Base-by-base conservation (phyloP, 2,888 invertebrate species). In the Odontomyia ornata region DNA sequence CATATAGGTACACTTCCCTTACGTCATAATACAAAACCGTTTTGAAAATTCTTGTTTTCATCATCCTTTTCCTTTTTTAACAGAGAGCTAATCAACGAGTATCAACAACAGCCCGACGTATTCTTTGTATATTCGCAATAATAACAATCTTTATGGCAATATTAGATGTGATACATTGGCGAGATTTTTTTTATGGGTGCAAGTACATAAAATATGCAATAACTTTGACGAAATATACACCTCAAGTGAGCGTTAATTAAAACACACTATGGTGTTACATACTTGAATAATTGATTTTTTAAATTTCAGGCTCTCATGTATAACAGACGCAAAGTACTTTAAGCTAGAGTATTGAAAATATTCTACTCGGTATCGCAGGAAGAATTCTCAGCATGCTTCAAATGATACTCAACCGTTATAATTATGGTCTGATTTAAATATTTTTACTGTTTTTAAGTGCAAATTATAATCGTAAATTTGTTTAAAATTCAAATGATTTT, bases 271-370 rank as follows among this genome's bases (percentile, higher is more conserved):
- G 13, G 30, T 36, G 4, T 36, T 1, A 43, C 21, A 60, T 56
- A 23, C 18, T 30, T 23, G 13, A 36, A 36, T 36, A 36, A 36
- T 36, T 36, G 3, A 36, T 36, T 36, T 36, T 36, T 36, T 36
- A 5, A 5, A 5, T 3, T 36, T 3, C 86, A 96, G 95, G 99
- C 97, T 0, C 93, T 93, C 84, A 96, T 97, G 92, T 99, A 99
- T 88, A 99, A 94, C 88, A 91, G 91, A 83, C 91, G 99, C 79
- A 96, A 99, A 98, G 97, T 77, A 99, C 99, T 0, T 92, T 93
- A 0, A 99, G 99, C 60, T 99, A 99, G 99, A 97, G 98, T 82
- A 99, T 99, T 83, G 98, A 98, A 67, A 99, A 99, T 88, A 95
- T 99, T 82, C 90, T 99, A 83, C 89, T 99, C 77, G 99, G 99